Evolutionary conservation across 2,797 vertebrate genomes (phyloP), one percentile per base, ranked within the genome.

Genomic region (Steatocranus sp.): DNA sequence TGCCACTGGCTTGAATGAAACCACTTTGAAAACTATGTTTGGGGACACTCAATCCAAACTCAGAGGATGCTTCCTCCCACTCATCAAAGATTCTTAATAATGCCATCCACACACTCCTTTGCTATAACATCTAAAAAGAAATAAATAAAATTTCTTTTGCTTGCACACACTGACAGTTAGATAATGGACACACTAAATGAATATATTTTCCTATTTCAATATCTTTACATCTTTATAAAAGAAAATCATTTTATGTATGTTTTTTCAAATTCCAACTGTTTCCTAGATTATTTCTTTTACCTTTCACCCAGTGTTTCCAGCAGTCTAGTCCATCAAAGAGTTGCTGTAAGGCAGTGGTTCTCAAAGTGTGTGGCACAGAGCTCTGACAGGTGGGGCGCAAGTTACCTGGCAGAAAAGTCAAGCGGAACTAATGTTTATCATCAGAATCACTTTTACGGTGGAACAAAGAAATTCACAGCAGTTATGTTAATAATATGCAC

Each of bases 81-180:
- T 94, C 96, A 58, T 11, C 98, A 74, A 95, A 93, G 86, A 95
- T 98, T 87, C 98, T 98, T 83, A 86, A 77, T 0, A 91, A 92
- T 20, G 70, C 89, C 93, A 0, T 91, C 53, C 14, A 54, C 76
- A 96, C 95, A 4, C 91, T 98, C 78, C 89, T 95, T 0, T 96
- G 97, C 83, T 98, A 97, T 91, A 96, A 96, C 38, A 97, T 98
- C 90, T 93, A 51, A 23, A 51, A 50, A 51, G 0, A 48, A 48
- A 48, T 1, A 48, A 77, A 53, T 25, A 15, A 2, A 68, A 56
- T 11, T 27, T 2, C 11, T 38, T 51, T n/a, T 46, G 1, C 46
- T 83, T 48, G 9, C 23, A 25, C 49, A 32, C 23, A 78, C 12
- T 77, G 34, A 11, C 18, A 27, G 34, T 4, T 1, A 15, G 36